A percentile compares a stretch with the other conserved stretches of the same genome.
Evolutionary conservation across 2,113 vertebrate genomes (phyloP).

Genomic region (Penelope pileata): DNA sequence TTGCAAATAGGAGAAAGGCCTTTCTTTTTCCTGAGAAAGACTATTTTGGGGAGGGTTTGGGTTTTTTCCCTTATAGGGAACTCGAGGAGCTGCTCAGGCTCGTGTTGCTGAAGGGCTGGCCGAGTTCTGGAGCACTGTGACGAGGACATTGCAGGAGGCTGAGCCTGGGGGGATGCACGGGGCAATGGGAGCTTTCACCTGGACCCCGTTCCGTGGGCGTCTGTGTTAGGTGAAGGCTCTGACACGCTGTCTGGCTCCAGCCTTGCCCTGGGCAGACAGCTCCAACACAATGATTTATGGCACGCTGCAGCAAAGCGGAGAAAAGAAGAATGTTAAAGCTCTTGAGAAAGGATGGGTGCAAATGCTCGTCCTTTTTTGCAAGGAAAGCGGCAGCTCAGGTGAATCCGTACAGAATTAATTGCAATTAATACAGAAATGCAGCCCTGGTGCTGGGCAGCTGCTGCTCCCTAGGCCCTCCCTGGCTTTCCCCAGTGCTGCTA

Average conservation of each 20-base stretch:
- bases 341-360: neutral
- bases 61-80: neutral
- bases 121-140: neutral
- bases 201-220: neutral
- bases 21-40: neutral
- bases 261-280: neutral
- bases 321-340: neutral
- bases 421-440: neutral
- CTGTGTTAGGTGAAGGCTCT: neutral
- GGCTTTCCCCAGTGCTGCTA: neutral
- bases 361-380: neutral
- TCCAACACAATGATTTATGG: neutral
- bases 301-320: neutral
- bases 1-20: neutral
- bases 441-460: neutral
- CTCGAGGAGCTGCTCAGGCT: neutral
- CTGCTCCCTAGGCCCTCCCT: neutral
- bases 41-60: neutral
- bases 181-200: neutral
- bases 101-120: neutral
- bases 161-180: neutral
- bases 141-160: no score
- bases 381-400: neutral
- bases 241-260: neutral
- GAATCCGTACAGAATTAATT: neutral